Conservation (phyloP, 1,140 invertebrate species). For the Antheraea pernyi region DNA sequence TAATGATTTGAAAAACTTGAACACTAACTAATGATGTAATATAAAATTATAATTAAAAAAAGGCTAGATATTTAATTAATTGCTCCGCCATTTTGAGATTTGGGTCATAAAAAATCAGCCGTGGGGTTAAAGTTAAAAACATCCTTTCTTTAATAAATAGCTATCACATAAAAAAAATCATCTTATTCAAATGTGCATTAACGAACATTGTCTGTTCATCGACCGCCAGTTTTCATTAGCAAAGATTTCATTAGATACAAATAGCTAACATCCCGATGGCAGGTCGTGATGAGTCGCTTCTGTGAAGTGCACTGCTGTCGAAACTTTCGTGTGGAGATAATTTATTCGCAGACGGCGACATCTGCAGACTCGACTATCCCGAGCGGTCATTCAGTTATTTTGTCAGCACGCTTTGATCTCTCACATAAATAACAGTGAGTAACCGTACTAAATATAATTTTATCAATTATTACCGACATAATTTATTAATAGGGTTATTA, state of each 20-base stretch:
- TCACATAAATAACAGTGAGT: constrained; percentile 3
- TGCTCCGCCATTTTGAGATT: no score
- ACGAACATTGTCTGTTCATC: not conserved
- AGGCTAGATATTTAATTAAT: no score
- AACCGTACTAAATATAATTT: not conserved
- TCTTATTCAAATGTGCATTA: not conserved
- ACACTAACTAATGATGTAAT: no score
- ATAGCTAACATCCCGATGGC: constrained; percentile 16
- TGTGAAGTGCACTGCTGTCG: constrained; percentile 16
- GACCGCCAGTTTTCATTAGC: constrained; percentile 16
- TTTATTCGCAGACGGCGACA: constrained; percentile 21
- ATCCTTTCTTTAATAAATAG: not conserved
- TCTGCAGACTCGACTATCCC: constrained; percentile 18
- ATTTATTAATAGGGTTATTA: not conserved
- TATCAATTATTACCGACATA: not conserved
- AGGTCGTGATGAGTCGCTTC: constrained; percentile 9
- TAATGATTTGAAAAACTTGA: no score
- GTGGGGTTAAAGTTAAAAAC: no score
- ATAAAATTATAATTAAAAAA: no score
- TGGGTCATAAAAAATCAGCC: no score
- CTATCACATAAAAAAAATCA: not conserved
- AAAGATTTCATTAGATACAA: constrained; percentile 19
- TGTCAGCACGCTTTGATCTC: constrained; percentile 39
- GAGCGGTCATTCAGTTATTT: constrained; percentile 19
- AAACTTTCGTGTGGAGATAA: constrained; percentile 28